Conservation (phyloP, 2,113 vertebrate species). For the Rafetus swinhoei region DNA sequence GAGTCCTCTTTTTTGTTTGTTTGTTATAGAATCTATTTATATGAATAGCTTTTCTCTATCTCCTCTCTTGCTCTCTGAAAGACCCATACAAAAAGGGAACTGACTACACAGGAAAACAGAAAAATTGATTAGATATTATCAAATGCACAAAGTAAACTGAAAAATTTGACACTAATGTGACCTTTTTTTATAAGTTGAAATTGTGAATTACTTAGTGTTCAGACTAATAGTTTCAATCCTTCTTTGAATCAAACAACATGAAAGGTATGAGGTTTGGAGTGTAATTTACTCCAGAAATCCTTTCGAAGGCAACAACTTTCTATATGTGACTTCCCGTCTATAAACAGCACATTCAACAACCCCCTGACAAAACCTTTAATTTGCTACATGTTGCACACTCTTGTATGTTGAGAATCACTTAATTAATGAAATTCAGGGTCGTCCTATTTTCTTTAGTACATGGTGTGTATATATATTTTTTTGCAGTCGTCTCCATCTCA, state of each 20-base stretch:
- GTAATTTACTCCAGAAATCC: background rate
- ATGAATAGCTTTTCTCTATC: background rate
- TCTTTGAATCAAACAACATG: background rate
- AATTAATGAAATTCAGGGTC: background rate
- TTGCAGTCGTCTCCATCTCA: slow-evolving; percentile 91
- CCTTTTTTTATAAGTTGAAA: background rate
- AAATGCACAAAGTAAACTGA: background rate
- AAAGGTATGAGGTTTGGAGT: rapidly evolving
- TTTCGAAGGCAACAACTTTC: background rate
- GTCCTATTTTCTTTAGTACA: no score
- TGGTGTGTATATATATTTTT: background rate
- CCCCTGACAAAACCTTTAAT: background rate
- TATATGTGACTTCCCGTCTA: background rate
- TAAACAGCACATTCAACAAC: background rate
- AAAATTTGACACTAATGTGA: background rate
- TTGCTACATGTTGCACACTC: background rate
- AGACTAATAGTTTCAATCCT: background rate
- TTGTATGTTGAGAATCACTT: background rate
- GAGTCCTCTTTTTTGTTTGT: background rate
- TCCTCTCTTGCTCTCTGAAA: background rate
- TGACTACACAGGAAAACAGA: background rate
- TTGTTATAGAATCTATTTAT: background rate
- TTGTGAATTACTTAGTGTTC: background rate
- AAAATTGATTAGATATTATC: background rate
- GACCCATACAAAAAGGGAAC: background rate